Base-by-base conservation (phyloP, 2,113 vertebrate species). In the Petrocephalus microphthalmus region DNA sequence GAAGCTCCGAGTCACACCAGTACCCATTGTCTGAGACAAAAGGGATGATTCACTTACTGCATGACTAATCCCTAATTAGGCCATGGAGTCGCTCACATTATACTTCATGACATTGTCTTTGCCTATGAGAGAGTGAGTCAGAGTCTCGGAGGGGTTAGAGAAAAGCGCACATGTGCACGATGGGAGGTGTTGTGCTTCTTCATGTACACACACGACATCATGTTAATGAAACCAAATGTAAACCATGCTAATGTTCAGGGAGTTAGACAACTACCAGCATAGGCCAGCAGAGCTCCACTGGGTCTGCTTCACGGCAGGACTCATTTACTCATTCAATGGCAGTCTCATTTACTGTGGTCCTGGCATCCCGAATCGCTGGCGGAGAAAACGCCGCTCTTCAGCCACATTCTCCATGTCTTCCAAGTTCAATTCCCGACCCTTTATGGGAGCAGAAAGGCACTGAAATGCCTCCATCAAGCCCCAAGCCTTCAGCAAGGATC, bases 41-140 rank as follows among this genome's bases (percentile, higher is more conserved):
- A 89, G 49, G 25, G 67, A 51, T 89, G 88, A 89, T 84, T 89
- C 88, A 89, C 19, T 4, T 22, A 54, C 47, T n/a, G 60, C 25
- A 78, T 54, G 84, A 89, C 64, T 71, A 86, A 85, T 47, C 33
- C 88, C 64, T 83, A 74, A 25, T 49, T 45, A 53, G 84, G 25
- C 47, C 88, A 49, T 0, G 20, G 56, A 89, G 64, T 64, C 42
- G 49, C 37, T 53, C 78, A 15, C 25, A 49, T 54, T 85, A 17
- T 86, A 54, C 29, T 60, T 86, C 37, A 11, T 86, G 25, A 57
- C 49, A 85, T 78, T 89, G 64, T 86, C 84, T 86, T 52, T 25
- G 49, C 74, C 64, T 53, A 37, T 45, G 85, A 45, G 6, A 4
- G 47, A 8, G 17, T 19, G 84, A 86, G 8, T 45, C 25, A 86